Base-by-base conservation (phyloP, 2,113 vertebrate genomes). In the Gnathonemus longibarbis region DNA sequence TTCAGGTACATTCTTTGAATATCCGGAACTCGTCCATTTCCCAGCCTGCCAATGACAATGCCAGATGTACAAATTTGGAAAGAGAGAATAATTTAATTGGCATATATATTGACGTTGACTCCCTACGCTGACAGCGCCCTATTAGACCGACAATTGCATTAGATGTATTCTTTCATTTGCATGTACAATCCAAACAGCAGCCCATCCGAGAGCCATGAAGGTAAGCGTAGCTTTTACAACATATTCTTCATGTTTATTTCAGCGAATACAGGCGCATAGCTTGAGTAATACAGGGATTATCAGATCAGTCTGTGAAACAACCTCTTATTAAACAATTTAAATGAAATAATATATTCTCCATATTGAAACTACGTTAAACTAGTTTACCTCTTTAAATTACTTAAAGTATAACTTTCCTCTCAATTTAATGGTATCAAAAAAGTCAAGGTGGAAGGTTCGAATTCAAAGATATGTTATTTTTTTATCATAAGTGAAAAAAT, bases 1-100 rank as follows among this genome's bases (percentile, higher is more conserved):
- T 86, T 50, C 84, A 86, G 84, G 46, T 49, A 85, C 83, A 85
- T 48, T 50, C 46, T 24, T n/a, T 86, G n/a, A 50, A 50, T 85
- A 45, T 48, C 39, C 42, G 49, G 39, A 85, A 48, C 45, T 48
- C 39, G 17, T 85, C 83, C 45, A 27, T 50, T 50, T 50, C 45
- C 84, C 10, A 49, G 9, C 45, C n/a, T 15, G n/a, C 21, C 13
- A 86, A 50, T 86, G 46, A 86, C 27, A 80, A 80, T 80, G 31
- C 35, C 74, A 42, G 21, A 13, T 49, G 48, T 31, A 27, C 10
- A 48, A 86, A 86, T 48, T 49, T 86, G 74, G 70, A 77, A 86
- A 31, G n/a, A 86, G 48, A 50, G 84, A 27, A 21, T 42, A 15
- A 42, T 80, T 42, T 39, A 80, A 80, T 35, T 21, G 42, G 17